Evolutionary conservation across 2,113 vertebrate genomes (phyloP).

Genomic region (Mirounga angustirostris): DNA sequence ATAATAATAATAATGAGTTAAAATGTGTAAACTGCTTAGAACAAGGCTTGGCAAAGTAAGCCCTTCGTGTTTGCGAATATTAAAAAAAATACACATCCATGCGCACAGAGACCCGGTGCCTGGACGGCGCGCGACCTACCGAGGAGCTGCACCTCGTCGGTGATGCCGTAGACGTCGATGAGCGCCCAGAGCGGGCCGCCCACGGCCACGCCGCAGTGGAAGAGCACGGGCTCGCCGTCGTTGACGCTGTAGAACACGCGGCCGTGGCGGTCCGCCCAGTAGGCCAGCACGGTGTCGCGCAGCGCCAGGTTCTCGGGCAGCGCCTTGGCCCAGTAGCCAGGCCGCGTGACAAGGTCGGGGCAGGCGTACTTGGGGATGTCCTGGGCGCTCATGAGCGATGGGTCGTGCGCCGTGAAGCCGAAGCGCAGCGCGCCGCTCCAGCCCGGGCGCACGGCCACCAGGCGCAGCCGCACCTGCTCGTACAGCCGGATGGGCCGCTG

Average conservation of each 20-base stretch:
- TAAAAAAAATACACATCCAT: neutral
- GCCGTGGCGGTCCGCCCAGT: constrained; percentile 98
- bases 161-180: constrained; percentile 99
- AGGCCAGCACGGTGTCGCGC: constrained; percentile 96
- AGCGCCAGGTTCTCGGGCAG: constrained; percentile 96
- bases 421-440: constrained; percentile 99
- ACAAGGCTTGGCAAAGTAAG: neutral
- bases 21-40: neutral
- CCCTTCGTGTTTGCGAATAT: accelerated
- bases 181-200: constrained; percentile 97
- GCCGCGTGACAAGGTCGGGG: constrained; percentile 96
- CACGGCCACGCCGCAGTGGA: constrained; percentile 98
- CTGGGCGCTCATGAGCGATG: constrained; percentile 92
- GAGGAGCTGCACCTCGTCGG: constrained; percentile 97
- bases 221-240: constrained; percentile 96
- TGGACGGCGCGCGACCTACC: constrained; percentile 87
- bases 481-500: constrained; percentile 96
- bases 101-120: accelerated
- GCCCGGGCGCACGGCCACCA: constrained; percentile 95
- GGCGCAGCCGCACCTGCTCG: constrained; percentile 96
- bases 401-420: constrained; percentile 97
- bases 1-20: neutral
- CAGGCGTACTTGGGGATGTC: constrained; percentile 99
- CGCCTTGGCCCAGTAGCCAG: constrained; percentile 99
- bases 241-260: constrained; percentile 99